Base-by-base conservation (phyloP, 2,888 invertebrate genomes). In the Pollenia angustigena region DNA sequence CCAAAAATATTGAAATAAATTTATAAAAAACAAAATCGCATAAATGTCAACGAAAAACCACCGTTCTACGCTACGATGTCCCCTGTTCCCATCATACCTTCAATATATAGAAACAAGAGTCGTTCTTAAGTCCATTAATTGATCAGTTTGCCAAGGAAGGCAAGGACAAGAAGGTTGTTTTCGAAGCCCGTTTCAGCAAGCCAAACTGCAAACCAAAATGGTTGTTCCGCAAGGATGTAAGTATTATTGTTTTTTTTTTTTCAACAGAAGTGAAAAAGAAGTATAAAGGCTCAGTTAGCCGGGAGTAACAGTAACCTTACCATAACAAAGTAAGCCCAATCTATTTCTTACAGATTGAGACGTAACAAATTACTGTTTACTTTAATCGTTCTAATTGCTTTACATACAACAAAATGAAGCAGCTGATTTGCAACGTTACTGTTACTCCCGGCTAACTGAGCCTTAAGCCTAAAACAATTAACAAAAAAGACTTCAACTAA, bases 131-230 rank as follows among this genome's bases (percentile, higher is more conserved):
- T 93, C 98, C 98, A 87, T 95, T 99, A 91, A 96, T 98, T 91
- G 99, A 99, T 94, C 97, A 97, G 94, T 97, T 97, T 92, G 97
- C 97, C 89, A 97, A 98, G 94, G 97, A 99, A 95, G 97, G 99
- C 90, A 98, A 98, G 94, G 99, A 99, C 94, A 98, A 98, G 93
- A 97, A 98, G 94, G 97, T 98, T 89, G 95, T 95, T 56, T 98
- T 99, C 92, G 98, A 98, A 93, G 98, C 97, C 87, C 97, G 97
- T 92, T 99, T 99, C 94, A 97, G 98, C 88, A 99, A 99, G 94
- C 96, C 98, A n/a, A 98, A 99, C 93, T 95, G 96, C 91, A 98
- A 98, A 92, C 97, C 98, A 10, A 98, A 97, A 94, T 98, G 98
- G 98, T 95, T 95, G 92, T 97, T 97, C 94, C 96, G 97, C 87